Conservation (phyloP, 2,888 invertebrate species). For the Sisyra nigra region DNA sequence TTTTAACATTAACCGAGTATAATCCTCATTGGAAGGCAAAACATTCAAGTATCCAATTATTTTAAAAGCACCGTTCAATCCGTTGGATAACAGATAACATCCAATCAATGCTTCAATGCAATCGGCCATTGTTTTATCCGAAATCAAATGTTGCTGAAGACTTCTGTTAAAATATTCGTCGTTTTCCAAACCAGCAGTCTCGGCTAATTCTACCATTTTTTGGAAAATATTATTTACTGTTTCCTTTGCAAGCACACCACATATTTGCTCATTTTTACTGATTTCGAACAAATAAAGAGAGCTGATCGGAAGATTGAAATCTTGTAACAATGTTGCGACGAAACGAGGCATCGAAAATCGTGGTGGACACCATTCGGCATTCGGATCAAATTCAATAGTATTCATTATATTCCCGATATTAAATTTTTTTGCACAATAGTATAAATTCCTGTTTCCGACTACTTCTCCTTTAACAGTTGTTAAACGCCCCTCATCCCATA, state of each 20-base stretch:
- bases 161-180: slow-evolving; percentile 14
- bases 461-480: slow-evolving; percentile 50
- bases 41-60: slow-evolving; percentile 45
- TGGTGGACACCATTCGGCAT: slow-evolving; percentile 67
- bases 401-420: slow-evolving; percentile 45
- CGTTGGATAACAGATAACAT: slow-evolving; percentile 42
- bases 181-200: slow-evolving; percentile 14
- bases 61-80: slow-evolving; percentile 30
- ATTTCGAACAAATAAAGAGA: slow-evolving; percentile 32
- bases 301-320: slow-evolving; percentile 25
- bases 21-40: slow-evolving; percentile 20
- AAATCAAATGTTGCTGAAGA: too few relatives aligned
- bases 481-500: slow-evolving; percentile 60
- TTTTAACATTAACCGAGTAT: slow-evolving; percentile 17
- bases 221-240: slow-evolving; percentile 18
- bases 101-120: slow-evolving; percentile 76
- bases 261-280: slow-evolving; percentile 26
- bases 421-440: slow-evolving; percentile 43
- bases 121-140: slow-evolving; percentile 61
- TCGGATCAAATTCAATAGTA: slow-evolving; percentile 44
- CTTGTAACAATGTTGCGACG: slow-evolving; percentile 28
- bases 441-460: slow-evolving; percentile 76
- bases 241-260: slow-evolving; percentile 16
- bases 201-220: slow-evolving; percentile 18
- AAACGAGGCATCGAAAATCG: slow-evolving; percentile 43